Conservation (phyloP, 2,888 invertebrate species). For the Melanargia galathea region DNA sequence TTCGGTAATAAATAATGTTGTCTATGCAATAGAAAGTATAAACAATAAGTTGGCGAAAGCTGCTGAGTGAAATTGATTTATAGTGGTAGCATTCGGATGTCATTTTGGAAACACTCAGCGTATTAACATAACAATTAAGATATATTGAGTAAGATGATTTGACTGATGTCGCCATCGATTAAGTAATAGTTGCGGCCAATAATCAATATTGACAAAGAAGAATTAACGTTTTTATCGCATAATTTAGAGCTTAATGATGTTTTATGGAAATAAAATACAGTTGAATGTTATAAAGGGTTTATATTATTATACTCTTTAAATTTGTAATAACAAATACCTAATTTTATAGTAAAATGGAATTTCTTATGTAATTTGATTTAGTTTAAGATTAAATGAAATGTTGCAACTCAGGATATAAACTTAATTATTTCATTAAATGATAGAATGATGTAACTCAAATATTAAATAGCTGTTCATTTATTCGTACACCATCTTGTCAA, state of each 20-base stretch:
- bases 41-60: slow-evolving; percentile 80
- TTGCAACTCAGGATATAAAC: not conserved
- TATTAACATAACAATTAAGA: slow-evolving; percentile 78
- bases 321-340: no score
- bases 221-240: slow-evolving; percentile 9
- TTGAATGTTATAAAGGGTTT: not conserved
- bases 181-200: slow-evolving; percentile 49
- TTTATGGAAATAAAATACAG: slow-evolving; percentile 9
- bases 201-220: slow-evolving; percentile 9
- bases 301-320: not conserved
- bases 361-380: no score
- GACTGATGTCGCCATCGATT: slow-evolving; percentile 51
- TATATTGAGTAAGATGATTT: slow-evolving; percentile 65
- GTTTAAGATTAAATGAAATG: no score
- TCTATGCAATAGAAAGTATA: slow-evolving; percentile 75
- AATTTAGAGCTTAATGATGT: slow-evolving; percentile 9
- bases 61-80: slow-evolving; percentile 79
- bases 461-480: not conserved
- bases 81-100: slow-evolving; percentile 61
- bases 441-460: no score
- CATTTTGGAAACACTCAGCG: slow-evolving; percentile 74
- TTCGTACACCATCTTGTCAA: not conserved
- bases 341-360: no score
- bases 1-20: slow-evolving; percentile 64
- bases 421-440: not conserved